phyloP scores from a whole-genome alignment of 1,140 invertebrate species.

The Rhizoglyphus robini region DNA sequence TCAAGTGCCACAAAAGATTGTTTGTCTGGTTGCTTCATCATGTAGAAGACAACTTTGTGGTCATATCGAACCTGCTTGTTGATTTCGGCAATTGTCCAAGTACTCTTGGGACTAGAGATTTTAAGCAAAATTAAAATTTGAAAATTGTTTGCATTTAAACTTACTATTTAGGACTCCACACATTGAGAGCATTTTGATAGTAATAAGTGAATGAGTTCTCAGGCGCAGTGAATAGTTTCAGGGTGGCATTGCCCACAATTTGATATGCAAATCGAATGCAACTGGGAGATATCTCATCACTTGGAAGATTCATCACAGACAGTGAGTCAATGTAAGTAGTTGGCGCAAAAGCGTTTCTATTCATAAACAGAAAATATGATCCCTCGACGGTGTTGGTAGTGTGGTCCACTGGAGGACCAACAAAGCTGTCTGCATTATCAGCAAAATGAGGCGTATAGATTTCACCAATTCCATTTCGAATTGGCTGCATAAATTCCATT shows the following conservation, averaged over 20 bases:
- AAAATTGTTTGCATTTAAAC: background rate
- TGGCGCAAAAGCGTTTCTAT: background rate
- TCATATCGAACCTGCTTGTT: background rate
- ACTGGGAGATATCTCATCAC: background rate
- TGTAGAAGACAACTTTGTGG: background rate
- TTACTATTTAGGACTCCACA: background rate
- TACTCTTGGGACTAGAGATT: background rate
- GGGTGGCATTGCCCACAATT: background rate
- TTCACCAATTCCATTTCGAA: background rate
- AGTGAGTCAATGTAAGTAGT: background rate
- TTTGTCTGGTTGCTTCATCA: background rate
- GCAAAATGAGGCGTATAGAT: background rate
- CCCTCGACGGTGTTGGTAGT: background rate
- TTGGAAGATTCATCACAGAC: background rate
- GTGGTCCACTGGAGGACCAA: background rate
- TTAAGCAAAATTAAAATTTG: background rate
- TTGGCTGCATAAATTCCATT: background rate
- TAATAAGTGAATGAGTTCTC: background rate
- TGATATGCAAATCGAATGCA: slow-evolving; percentile 13
- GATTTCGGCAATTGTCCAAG: slow-evolving; percentile 1
- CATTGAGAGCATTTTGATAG: background rate
- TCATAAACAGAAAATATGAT: background rate
- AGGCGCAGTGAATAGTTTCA: background rate
- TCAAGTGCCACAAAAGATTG: slow-evolving; percentile 23
- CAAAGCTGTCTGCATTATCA: background rate